A percentile compares a stretch with the other conserved stretches of the same genome.
Conservation (phyloP, 2,797 vertebrate genomes). For the Macroramphosus scolopax region DNA sequence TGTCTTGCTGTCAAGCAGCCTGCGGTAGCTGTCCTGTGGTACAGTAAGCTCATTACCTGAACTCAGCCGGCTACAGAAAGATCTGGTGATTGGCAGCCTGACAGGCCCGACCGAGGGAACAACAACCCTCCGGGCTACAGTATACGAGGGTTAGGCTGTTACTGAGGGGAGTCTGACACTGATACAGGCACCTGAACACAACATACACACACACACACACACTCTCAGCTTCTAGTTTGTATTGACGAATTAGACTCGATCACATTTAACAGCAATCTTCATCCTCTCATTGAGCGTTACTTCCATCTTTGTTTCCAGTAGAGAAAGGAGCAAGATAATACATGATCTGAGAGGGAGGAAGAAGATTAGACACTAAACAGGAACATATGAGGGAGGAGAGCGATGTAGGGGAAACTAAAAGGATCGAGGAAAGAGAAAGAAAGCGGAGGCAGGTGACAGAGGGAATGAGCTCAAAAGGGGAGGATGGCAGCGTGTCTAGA, state of each 20-base stretch:
- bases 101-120: conserved; percentile 23
- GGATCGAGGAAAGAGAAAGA: conserved; percentile 11
- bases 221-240: not conserved
- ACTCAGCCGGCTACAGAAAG: conserved; percentile 24
- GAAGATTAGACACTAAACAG: conserved; percentile 17
- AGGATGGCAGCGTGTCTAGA: conserved; percentile 8
- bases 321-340: conserved; percentile 10
- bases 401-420: conserved; percentile 30
- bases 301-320: no score
- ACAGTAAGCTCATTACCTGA: conserved; percentile 1
- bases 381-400: conserved; percentile 2
- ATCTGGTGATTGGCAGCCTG: conserved; percentile 39
- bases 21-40: not conserved
- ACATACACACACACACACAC: not conserved
- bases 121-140: conserved; percentile 5
- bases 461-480: conserved; percentile 7
- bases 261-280: no score
- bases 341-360: conserved; percentile 10
- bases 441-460: conserved; percentile 11
- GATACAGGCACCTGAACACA: conserved; percentile 11
- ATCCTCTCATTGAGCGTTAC: no score
- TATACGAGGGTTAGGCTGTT: conserved; percentile 18
- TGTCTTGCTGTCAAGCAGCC: no score
- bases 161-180: conserved; percentile 10
- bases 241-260: no score